phyloP scores from a whole-genome alignment of 2,113 vertebrate genomes.

The Ophiodon elongatus region DNA sequence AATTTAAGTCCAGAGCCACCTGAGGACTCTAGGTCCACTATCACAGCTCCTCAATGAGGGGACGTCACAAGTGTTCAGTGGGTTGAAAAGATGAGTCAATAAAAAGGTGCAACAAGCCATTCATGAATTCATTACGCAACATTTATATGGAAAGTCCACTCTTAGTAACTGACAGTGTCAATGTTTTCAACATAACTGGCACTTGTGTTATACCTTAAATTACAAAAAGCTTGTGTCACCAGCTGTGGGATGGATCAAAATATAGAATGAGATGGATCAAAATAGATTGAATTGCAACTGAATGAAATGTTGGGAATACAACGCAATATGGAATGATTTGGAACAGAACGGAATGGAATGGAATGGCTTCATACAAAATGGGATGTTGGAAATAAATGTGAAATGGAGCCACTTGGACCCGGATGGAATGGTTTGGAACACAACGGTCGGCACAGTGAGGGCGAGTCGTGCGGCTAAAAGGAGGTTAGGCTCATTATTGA shows the following conservation, averaged over 20 bases:
- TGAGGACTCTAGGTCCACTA: background rate
- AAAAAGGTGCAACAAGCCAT: background rate
- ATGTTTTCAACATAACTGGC: background rate
- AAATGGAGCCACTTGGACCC: background rate
- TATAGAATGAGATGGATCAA: background rate
- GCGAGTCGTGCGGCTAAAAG: constrained; percentile 29
- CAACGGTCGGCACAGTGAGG: constrained; percentile 56
- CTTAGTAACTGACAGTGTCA: background rate
- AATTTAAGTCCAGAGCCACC: background rate
- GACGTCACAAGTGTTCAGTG: background rate
- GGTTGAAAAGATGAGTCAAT: background rate
- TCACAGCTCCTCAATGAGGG: background rate
- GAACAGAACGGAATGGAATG: background rate
- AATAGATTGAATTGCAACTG: background rate
- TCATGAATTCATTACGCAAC: background rate
- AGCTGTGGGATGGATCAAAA: background rate
- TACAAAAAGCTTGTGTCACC: background rate
- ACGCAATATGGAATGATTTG: background rate
- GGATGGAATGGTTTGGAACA: constrained; percentile 59
- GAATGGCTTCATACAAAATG: constrained; percentile 7
- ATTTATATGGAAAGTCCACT: background rate
- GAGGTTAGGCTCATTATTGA: constrained; percentile 51
- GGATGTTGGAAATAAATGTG: background rate
- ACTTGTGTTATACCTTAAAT: background rate
- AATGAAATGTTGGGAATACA: background rate